Evolutionary conservation across 2,888 invertebrate species (phyloP).

Genomic region (Acanthosepion pharaonis): DNA sequence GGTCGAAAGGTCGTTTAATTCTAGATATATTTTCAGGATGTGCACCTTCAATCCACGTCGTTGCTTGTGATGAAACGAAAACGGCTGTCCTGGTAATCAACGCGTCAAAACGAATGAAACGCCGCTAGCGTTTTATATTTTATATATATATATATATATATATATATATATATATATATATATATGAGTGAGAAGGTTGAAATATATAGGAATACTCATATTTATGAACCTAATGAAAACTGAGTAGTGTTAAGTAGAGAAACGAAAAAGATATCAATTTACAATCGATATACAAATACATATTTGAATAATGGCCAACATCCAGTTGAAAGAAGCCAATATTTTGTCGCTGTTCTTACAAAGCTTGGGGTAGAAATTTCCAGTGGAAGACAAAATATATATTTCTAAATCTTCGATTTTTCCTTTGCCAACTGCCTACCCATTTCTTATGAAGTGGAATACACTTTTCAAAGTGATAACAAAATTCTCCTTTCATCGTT

Average conservation of each 20-base stretch:
- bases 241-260: background rate
- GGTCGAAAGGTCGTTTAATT: too few species aligned
- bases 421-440: background rate
- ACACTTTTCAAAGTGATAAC: background rate
- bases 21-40: too few species aligned
- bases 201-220: too few species aligned
- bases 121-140: too few species aligned
- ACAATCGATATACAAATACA: background rate
- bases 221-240: background rate
- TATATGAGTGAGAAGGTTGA: too few species aligned
- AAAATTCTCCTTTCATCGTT: background rate
- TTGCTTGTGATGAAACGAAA: too few species aligned
- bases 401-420: background rate
- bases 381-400: background rate
- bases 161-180: too few species aligned
- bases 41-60: too few species aligned
- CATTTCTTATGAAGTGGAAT: background rate
- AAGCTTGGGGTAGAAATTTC: background rate
- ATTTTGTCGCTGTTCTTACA: background rate
- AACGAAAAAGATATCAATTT: background rate
- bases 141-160: too few species aligned
- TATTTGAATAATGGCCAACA: background rate
- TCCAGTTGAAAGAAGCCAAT: background rate
- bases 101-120: too few species aligned
- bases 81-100: too few species aligned